These are phyloP conservation scores for Rotaria macrura DNA, from an alignment of 2,888 invertebrate genomes.

Conservation along the genomic window DNA sequence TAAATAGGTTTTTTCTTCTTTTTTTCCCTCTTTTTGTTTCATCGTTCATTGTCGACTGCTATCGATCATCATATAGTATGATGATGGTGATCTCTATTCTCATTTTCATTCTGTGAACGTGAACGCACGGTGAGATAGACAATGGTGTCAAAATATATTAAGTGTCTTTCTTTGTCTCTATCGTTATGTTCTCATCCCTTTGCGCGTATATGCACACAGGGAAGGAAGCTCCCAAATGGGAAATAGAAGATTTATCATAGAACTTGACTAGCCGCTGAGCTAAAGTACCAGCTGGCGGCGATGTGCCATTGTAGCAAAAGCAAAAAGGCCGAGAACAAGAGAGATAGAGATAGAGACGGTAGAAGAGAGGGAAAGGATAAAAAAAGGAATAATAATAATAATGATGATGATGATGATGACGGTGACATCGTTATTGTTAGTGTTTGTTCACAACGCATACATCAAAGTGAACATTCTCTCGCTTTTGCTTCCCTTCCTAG, in stretches of 20 bases:
- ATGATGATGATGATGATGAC: neutral
- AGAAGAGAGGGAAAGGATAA: neutral
- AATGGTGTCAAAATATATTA: neutral
- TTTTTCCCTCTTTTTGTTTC: neutral
- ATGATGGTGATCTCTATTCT: neutral
- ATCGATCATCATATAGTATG: neutral
- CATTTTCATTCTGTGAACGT: neutral
- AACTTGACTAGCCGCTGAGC: neutral
- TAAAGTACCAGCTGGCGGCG: neutral
- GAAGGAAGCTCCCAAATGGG: neutral
- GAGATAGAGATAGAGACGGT: neutral
- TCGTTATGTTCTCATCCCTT: neutral
- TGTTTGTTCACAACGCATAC: neutral
- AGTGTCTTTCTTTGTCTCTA: neutral
- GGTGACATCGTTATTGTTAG: neutral
- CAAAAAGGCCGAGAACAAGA: neutral
- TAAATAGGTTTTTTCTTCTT: neutral
- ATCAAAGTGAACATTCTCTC: neutral
- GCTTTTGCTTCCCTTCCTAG: neutral
- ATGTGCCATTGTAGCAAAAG: neutral
- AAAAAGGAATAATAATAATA: neutral
- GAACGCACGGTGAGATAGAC: neutral
- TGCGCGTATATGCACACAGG: neutral
- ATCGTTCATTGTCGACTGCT: neutral
- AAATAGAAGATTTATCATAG: neutral